phyloP scores from a whole-genome alignment of 1,140 invertebrate genomes.

The Anastrepha obliqua region DNA sequence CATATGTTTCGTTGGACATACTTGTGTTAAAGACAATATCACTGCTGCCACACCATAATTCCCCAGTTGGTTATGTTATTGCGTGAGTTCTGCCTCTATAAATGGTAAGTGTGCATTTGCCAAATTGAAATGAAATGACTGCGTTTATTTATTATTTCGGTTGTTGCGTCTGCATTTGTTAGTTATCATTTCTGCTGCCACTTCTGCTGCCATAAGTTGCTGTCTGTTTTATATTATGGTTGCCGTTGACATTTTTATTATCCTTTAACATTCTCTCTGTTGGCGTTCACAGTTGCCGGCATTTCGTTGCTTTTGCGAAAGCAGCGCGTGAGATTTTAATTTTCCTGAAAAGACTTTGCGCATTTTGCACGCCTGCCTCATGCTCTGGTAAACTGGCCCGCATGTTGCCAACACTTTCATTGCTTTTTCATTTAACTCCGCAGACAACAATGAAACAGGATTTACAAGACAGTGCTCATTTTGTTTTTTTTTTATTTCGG shows the following conservation, averaged over 20 bases:
- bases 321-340: slow-evolving; percentile 33
- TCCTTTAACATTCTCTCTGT: slow-evolving; percentile 14
- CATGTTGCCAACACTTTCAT: neutral
- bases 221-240: slow-evolving; percentile 15
- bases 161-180: neutral
- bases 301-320: neutral
- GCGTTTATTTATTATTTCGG: neutral
- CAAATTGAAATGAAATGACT: neutral
- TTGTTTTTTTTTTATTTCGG: neutral
- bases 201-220: slow-evolving; percentile 14
- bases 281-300: neutral
- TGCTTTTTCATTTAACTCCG: neutral
- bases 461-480: neutral
- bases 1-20: no score
- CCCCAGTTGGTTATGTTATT: no score
- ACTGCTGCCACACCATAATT: no score
- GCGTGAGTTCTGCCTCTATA: no score
- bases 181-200: neutral
- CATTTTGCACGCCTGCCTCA: neutral
- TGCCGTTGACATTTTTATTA: slow-evolving; percentile 50
- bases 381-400: neutral
- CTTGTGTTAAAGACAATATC: no score
- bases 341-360: neutral
- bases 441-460: neutral
- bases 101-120: neutral